Base-by-base conservation (phyloP, 2,113 vertebrate genomes). In the Recurvirostra avosetta region DNA sequence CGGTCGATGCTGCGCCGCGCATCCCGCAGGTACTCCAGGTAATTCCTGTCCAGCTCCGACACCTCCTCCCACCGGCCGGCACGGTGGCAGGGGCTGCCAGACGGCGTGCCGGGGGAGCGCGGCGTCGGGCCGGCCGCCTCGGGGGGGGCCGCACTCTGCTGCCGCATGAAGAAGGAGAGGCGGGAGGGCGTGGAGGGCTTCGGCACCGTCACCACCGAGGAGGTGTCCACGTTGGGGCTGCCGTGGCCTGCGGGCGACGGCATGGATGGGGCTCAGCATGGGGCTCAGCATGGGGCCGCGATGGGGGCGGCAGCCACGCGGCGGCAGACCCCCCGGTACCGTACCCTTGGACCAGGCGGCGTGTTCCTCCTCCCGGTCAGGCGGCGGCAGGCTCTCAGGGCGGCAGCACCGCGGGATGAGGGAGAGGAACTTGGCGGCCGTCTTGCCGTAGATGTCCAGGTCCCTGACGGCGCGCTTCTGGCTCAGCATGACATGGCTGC, bases 401-500 rank as follows among this genome's bases (percentile, higher is more conserved):
- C 97, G 98, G 97, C 99, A 99, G 97, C 99, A 99, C 73, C 98
- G 98, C 0, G 99, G 99, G 97, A 99, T 99, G 71, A 99, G 98
- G 1, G 99, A 99, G 94, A 99, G 98, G 97, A 99, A 99, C 97
- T 99, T 99, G 92, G 99, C 98, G 0, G 99, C 99, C 0, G 99
- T 99, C 97, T 98, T 99, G 40, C 99, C 99, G 1, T 99, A 99
- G 12, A 99, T 96, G 97, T 99, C 99, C 11, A 99, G 97, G 95
- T 99, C 99, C 94, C 98, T 98, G 71, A 99, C 99, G 1, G 99
- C 99, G 20, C 99, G 98, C 65, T 98, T 98, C 98, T 99, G 99
- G 98, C 99, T 99, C 97, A 99, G 97, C 99, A 99, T 99, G 71
- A 99, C 99, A 2, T 99, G 99, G 83, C 99, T 99, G 97, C 99